These are phyloP conservation scores for Sebastes steindachneri DNA, from an alignment of 2,797 vertebrate species.

Conservation along the genomic window DNA sequence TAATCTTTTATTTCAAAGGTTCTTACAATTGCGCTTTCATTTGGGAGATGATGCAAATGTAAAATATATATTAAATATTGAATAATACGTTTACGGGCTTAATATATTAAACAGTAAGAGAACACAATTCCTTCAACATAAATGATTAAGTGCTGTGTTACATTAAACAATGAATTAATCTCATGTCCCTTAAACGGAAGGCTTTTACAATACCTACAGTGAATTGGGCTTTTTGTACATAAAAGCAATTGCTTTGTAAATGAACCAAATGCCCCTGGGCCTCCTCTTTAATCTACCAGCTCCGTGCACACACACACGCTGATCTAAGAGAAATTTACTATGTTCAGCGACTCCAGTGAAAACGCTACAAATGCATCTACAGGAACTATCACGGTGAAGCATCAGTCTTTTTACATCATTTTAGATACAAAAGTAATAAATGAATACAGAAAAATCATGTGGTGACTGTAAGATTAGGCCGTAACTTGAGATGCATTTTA, in stretches of 20 bases:
- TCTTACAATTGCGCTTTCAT: neutral
- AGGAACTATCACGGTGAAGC: neutral
- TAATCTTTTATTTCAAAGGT: conserved; percentile 10
- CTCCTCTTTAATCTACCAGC: conserved; percentile 77
- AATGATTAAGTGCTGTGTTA: conserved; percentile 68
- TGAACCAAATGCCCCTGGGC: conserved; percentile 80
- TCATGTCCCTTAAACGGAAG: conserved; percentile 74
- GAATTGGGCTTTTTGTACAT: conserved; percentile 78
- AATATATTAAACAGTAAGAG: conserved; percentile 36
- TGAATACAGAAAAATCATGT: neutral
- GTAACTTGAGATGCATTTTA: neutral
- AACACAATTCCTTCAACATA: conserved; percentile 51
- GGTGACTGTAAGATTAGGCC: neutral
- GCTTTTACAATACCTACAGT: conserved; percentile 84
- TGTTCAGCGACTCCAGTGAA: conserved; percentile 13
- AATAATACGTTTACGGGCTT: conserved; percentile 26
- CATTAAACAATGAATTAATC: conserved; percentile 73
- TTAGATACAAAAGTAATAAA: neutral
- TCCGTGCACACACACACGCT: conserved; percentile 32
- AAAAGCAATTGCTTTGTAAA: conserved; percentile 79
- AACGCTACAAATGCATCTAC: conserved; percentile 6
- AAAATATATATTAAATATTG: conserved; percentile 33
- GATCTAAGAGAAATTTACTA: conserved; percentile 41
- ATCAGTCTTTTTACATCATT: neutral
- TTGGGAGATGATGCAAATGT: conserved; percentile 27